Evolutionary conservation across 1,140 invertebrate genomes (phyloP), one percentile per base, ranked within the genome.

Genomic region (Neuroterus valhalla): DNA sequence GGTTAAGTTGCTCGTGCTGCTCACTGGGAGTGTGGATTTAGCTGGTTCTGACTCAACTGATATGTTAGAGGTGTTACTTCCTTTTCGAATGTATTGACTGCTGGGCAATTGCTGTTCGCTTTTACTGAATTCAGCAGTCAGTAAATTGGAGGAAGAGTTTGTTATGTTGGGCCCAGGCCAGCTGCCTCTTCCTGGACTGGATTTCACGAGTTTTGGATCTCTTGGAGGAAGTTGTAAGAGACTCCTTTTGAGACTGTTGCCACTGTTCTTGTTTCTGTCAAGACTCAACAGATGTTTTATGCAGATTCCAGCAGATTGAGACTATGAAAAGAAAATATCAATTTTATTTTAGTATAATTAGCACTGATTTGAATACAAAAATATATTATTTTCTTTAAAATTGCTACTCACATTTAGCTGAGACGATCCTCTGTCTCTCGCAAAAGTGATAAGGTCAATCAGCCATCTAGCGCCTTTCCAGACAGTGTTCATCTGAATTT

Each of bases 381-480:
- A n/a, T n/a, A n/a, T n/a, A n/a, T n/a, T n/a, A n/a, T n/a, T n/a
- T n/a, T n/a, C n/a, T n/a, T n/a, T n/a, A n/a, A n/a, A 17, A 15
- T 17, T 17, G 38, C 52, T 55, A 86, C 79, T 84, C 82, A 88
- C 86, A 71, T 80, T 83, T 70, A 77, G 81, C 50, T 87, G 86
- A 0, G 83, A 82, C 0, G 76, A 78, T 12, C 88, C 91, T 81
- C 96, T 95, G 84, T 98, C 97, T 71, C 97, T 91, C 1, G 97
- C 97, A 85, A 97, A 97, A 1, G 96, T 94, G 46, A 99, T 96
- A 2, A 98, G 94, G 82, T 99, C 97, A 92, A 98, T 96, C 1
- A 99, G 92, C 98, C 98, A 99, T 14, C 98, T 93, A 3, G 96
- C 94, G 23, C 94, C 94, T 85, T 98, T 97, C 98, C 98, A 99